These are phyloP conservation scores for Wiebesia pumilae DNA, from an alignment of 1,140 invertebrate species.

Conservation along the genomic window DNA sequence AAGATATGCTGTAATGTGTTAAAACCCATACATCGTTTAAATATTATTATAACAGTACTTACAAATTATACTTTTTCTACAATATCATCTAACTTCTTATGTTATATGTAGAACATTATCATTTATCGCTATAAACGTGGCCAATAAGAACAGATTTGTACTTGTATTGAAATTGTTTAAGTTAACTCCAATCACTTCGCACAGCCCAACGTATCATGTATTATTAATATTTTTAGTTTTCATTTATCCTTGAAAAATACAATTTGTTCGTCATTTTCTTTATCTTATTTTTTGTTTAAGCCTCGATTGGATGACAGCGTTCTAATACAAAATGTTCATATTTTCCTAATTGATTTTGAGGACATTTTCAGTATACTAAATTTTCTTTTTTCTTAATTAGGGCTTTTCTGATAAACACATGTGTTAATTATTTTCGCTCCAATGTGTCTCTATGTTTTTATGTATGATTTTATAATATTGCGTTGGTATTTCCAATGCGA, in stretches of 20 bases:
- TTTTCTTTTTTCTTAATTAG: conserved; percentile 23
- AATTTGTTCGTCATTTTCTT: conserved; percentile 59
- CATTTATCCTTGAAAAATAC: conserved; percentile 73
- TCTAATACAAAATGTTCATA: conserved; percentile 69
- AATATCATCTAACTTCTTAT: conserved; percentile 72
- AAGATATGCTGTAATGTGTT: conserved; percentile 40
- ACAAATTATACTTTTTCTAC: conserved; percentile 70
- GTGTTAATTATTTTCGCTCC: neutral
- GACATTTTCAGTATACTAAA: conserved; percentile 62
- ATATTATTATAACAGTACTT: conserved; percentile 69
- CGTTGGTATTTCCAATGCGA: neutral
- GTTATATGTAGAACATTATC: conserved; percentile 67
- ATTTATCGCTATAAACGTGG: conserved; percentile 72
- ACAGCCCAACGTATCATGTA: conserved; percentile 75
- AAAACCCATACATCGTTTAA: conserved; percentile 47
- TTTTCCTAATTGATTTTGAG: conserved; percentile 67
- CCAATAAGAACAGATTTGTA: conserved; percentile 76
- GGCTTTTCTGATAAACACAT: conserved; percentile 61
- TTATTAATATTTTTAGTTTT: conserved; percentile 68
- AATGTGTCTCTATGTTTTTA: neutral
- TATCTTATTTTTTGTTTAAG: conserved; percentile 50
- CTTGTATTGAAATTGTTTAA: conserved; percentile 76
- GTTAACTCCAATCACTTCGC: conserved; percentile 75
- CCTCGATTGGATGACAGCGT: conserved; percentile 72
- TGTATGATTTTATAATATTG: neutral